Evolutionary conservation across 2,888 invertebrate genomes (phyloP).

Genomic region (Aphodius granarius): DNA sequence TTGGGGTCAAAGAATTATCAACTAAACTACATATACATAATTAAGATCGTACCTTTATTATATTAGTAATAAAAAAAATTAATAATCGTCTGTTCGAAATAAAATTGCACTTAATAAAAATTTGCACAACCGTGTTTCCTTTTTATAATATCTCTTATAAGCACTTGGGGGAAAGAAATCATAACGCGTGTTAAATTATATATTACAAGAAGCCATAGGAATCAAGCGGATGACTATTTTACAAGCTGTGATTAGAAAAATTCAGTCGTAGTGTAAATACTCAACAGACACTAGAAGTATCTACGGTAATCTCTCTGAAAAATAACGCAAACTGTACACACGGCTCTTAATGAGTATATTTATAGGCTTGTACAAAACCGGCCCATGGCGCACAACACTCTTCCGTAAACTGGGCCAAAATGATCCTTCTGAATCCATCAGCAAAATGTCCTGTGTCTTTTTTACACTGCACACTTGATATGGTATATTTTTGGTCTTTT

Average conservation of each 20-base stretch:
- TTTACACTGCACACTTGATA: not conserved
- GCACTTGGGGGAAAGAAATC: constrained; percentile 7
- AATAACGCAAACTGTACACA: not conserved
- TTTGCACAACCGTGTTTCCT: not conserved
- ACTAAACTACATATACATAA: not conserved
- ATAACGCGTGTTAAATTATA: constrained; percentile 25
- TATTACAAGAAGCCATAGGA: constrained; percentile 23
- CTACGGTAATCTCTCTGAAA: not conserved
- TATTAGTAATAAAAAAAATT: not conserved
- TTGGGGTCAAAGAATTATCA: not conserved
- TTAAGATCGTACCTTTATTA: not conserved
- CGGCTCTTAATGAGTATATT: not conserved
- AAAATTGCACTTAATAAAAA: not conserved
- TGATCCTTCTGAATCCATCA: not conserved
- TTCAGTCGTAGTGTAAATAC: constrained; percentile 9
- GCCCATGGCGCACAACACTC: not conserved
- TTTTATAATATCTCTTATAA: not conserved
- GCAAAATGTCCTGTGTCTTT: not conserved
- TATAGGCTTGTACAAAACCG: not conserved
- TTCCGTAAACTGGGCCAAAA: not conserved
- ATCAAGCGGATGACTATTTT: constrained; percentile 3
- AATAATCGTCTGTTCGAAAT: not conserved
- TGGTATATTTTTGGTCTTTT: not conserved
- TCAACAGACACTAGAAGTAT: not conserved
- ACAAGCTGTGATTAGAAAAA: constrained; percentile 7